These are phyloP conservation scores for Sorex fumeus DNA, from an alignment of 2,113 vertebrate genomes.

Conservation along the genomic window DNA sequence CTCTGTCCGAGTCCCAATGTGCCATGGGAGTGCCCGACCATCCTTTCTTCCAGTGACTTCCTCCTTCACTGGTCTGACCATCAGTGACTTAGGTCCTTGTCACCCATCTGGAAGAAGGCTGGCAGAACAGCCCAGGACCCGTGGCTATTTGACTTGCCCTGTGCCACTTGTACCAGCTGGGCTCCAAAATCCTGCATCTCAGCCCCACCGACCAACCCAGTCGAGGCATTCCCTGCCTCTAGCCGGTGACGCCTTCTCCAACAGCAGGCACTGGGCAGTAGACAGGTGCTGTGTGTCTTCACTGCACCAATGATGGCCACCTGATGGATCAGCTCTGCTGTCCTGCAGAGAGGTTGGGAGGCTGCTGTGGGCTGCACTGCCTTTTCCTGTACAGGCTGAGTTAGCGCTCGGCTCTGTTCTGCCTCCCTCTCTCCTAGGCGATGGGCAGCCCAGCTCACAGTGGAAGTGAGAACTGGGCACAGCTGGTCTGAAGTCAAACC, in stretches of 20 bases:
- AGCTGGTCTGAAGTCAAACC: background rate
- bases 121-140: accelerated
- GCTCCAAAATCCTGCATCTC: background rate
- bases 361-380: background rate
- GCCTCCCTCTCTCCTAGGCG: background rate
- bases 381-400: background rate
- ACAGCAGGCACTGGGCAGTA: accelerated
- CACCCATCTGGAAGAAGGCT: background rate
- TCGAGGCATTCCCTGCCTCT: background rate
- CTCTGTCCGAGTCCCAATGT: too few species aligned
- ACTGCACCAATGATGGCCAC: background rate
- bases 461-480: background rate
- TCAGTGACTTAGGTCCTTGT: background rate
- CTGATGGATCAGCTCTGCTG: background rate
- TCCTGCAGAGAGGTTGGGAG: accelerated
- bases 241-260: too few species aligned
- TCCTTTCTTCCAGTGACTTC: too few species aligned
- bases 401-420: background rate
- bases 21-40: too few species aligned
- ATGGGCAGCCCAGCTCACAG: background rate
- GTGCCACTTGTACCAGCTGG: background rate
- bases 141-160: background rate
- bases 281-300: background rate
- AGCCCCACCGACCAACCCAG: background rate
- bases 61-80: too few species aligned